A percentile compares a stretch with the other conserved stretches of the same genome.
Evolutionary conservation across 2,113 vertebrate genomes (phyloP).

Genomic region (Passerina amoena): DNA sequence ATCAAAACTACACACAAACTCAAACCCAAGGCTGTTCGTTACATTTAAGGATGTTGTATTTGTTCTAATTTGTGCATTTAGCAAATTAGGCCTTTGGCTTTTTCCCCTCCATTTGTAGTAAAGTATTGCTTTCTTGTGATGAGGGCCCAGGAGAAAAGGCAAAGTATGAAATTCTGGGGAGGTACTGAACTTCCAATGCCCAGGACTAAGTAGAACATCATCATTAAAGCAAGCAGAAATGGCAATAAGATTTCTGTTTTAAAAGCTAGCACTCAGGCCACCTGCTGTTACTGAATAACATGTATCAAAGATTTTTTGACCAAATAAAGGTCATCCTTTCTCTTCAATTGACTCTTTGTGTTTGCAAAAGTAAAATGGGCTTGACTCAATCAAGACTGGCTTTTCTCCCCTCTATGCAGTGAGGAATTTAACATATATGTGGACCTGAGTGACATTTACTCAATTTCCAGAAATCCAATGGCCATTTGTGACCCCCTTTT

Average conservation of each 20-base stretch:
- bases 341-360: constrained; percentile 57
- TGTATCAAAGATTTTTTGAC: constrained; percentile 53
- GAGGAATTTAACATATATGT: constrained; percentile 20
- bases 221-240: constrained; percentile 63
- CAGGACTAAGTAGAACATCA: constrained; percentile 56
- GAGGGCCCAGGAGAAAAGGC: constrained; percentile 44
- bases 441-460: neutral
- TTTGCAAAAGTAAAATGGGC: constrained; percentile 61
- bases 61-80: constrained; percentile 13
- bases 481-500: neutral
- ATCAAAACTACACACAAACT: neutral
- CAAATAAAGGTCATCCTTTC: constrained; percentile 71
- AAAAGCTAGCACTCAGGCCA: constrained; percentile 47
- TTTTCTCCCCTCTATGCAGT: neutral
- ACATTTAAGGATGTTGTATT: neutral
- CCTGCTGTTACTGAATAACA: constrained; percentile 63
- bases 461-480: neutral
- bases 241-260: constrained; percentile 64
- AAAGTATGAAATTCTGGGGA: constrained; percentile 50
- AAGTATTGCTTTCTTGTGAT: constrained; percentile 42
- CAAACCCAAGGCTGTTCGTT: constrained; percentile 33
- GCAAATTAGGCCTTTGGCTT: neutral
- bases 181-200: constrained; percentile 50
- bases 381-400: constrained; percentile 35
- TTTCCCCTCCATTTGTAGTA: constrained; percentile 1